Evolutionary conservation across 2,113 vertebrate species (phyloP).

Genomic region (Chlorodrepanis virens): DNA sequence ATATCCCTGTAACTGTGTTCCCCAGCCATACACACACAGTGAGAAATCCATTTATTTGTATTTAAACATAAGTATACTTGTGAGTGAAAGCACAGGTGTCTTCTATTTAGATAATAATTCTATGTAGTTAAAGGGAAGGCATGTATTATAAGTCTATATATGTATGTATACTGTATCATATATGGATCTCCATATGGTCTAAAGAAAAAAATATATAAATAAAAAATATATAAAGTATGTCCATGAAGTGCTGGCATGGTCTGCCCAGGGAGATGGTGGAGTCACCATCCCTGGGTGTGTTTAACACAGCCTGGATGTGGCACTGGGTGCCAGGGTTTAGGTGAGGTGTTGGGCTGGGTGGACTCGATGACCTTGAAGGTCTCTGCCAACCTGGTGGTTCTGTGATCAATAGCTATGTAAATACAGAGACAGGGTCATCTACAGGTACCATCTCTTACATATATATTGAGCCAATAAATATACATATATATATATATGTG

Average conservation of each 20-base stretch:
- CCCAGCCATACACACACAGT: background rate
- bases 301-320: background rate
- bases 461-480: background rate
- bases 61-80: fast-evolving
- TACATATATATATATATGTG: no score
- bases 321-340: background rate
- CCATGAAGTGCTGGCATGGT: background rate
- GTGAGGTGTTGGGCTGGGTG: background rate
- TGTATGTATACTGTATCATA: background rate
- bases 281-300: background rate
- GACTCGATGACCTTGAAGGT: background rate
- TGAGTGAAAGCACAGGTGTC: background rate
- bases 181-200: background rate
- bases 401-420: background rate
- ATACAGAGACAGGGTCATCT: background rate
- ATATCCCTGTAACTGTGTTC: background rate
- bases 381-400: background rate
- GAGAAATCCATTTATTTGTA: background rate
- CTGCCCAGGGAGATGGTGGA: background rate
- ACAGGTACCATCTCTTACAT: background rate
- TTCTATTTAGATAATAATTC: background rate
- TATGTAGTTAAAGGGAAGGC: background rate
- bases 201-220: background rate
- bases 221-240: background rate
- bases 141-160: background rate